Percentiles rank a stretch among this genome's conserved stretches.
phyloP scores from a whole-genome alignment of 2,797 vertebrate genomes.

The Ctenosaura bakeri region DNA sequence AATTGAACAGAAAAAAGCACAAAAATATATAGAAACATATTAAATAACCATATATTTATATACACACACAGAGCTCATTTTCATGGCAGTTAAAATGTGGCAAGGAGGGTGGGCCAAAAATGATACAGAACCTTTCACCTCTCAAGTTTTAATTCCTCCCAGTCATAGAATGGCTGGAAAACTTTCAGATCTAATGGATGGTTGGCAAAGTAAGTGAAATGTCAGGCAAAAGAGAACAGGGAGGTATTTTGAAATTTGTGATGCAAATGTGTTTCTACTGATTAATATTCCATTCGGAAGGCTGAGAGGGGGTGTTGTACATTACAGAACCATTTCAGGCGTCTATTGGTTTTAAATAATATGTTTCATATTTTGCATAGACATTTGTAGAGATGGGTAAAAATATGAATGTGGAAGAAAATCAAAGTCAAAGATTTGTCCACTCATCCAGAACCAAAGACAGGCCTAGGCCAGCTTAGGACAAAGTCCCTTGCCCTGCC shows the following conservation, averaged over 20 bases:
- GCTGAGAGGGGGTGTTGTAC: background rate
- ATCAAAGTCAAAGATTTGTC: background rate
- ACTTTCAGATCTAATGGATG: slow-evolving; percentile 4
- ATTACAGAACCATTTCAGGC: background rate
- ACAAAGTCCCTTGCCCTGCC: no score
- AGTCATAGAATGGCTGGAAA: background rate
- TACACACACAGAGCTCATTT: background rate
- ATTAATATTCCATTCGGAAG: background rate
- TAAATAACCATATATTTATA: background rate
- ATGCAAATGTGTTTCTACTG: background rate
- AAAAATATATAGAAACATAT: slow-evolving; percentile 24
- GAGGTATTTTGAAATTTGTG: background rate
- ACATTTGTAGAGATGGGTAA: background rate
- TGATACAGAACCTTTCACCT: slow-evolving; percentile 34
- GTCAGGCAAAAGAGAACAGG: background rate
- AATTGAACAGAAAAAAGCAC: background rate
- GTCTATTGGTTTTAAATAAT: background rate
- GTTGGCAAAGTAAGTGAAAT: background rate
- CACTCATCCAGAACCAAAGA: background rate
- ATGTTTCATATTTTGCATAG: background rate
- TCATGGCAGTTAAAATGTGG: background rate
- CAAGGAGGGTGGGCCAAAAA: background rate
- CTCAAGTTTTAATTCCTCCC: slow-evolving; percentile 25
- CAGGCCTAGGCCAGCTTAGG: no score
- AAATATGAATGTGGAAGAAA: background rate